phyloP scores from a whole-genome alignment of 2,797 vertebrate species.

The Erpetoichthys calabaricus region DNA sequence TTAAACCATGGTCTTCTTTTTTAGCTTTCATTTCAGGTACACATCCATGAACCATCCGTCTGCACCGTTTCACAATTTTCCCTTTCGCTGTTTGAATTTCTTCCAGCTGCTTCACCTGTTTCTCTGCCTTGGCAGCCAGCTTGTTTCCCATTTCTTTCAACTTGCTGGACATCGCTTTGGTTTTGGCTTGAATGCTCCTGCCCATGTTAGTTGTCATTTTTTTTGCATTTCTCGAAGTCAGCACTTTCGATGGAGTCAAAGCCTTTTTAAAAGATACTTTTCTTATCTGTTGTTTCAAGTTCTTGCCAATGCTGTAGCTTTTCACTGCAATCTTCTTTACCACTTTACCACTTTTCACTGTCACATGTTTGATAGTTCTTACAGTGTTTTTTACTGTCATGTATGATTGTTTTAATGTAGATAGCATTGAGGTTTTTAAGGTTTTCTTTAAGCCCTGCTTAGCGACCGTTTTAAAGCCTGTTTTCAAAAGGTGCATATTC shows the following conservation, averaged over 20 bases:
- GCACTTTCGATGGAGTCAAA: not conserved
- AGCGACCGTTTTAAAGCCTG: not conserved
- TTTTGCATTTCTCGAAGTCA: not conserved
- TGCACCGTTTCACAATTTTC: not conserved
- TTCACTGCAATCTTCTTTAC: conserved; percentile 3
- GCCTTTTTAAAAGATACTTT: not conserved
- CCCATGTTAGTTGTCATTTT: not conserved
- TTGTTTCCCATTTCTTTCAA: conserved; percentile 1
- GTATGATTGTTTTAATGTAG: not conserved
- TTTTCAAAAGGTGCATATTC: not conserved
- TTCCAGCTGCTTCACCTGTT: conserved; percentile 6
- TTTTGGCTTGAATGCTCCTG: conserved; percentile 6
- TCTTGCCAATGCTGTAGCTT: conserved; percentile 4
- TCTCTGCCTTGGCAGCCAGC: conserved; percentile 6
- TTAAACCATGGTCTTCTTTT: not conserved
- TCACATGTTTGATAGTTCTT: conserved; percentile 4
- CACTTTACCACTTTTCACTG: conserved; percentile 4
- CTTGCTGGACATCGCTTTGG: not conserved
- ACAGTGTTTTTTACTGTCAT: conserved; percentile 5
- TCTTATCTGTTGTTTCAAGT: not conserved
- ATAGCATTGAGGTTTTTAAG: not conserved
- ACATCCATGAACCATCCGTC: not conserved
- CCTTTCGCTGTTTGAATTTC: conserved; percentile 5
- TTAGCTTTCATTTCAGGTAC: not conserved
- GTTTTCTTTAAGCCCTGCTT: conserved; percentile 4